Conservation (phyloP, 2,888 invertebrate species). For the Melipona bicolor region DNA sequence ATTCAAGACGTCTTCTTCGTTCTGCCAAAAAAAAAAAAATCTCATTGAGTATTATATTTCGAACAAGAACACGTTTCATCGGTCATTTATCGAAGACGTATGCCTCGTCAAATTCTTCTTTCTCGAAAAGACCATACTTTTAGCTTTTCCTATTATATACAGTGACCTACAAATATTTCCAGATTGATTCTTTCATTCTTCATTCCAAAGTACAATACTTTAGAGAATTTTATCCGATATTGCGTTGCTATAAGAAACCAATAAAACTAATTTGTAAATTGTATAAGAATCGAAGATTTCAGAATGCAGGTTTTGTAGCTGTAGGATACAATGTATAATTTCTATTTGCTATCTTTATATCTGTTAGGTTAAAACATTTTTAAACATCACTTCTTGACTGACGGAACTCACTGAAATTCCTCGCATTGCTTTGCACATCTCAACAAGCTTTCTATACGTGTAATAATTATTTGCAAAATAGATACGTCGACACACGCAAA, state of each 20-base stretch:
- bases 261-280: no score
- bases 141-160: not conserved
- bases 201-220: no score
- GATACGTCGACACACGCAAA: not conserved
- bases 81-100: not conserved
- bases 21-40: not conserved
- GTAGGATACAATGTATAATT: no score
- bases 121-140: not conserved
- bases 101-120: not conserved
- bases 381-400: not conserved
- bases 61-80: conserved; percentile 1
- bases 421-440: not conserved
- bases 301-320: no score
- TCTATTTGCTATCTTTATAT: not conserved
- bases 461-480: not conserved
- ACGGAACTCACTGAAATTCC: fast-evolving
- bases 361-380: not conserved
- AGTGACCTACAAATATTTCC: no score
- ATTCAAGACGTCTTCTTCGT: conserved; percentile 5
- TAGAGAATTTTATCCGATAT: no score
- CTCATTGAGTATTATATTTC: conserved; percentile 4
- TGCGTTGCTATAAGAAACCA: no score
- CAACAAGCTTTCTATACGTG: not conserved
- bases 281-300: no score
- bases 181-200: no score